These are phyloP conservation scores for Ispidina lecontei DNA, from an alignment of 2,797 vertebrate species.

Conservation along the genomic window DNA sequence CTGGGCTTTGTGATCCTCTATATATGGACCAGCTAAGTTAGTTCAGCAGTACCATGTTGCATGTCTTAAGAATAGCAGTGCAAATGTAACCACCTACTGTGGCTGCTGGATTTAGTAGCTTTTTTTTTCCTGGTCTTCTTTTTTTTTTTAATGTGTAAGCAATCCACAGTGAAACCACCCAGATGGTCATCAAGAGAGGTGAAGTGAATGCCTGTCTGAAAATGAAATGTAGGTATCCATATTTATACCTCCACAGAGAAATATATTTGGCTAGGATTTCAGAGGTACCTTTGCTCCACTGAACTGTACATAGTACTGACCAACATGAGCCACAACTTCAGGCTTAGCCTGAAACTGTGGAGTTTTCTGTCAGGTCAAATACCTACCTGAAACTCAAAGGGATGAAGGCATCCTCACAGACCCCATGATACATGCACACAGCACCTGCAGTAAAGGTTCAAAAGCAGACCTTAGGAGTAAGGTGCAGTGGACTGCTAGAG, in stretches of 20 bases:
- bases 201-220: background rate
- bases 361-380: background rate
- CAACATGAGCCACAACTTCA: background rate
- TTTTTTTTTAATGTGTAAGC: background rate
- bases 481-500: background rate
- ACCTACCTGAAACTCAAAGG: background rate
- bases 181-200: background rate
- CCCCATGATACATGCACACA: background rate
- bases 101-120: background rate
- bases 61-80: slow-evolving; percentile 6
- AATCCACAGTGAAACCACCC: background rate
- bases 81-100: background rate
- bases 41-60: background rate
- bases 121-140: background rate
- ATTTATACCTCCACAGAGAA: fast-evolving
- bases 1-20: background rate
- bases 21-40: slow-evolving; percentile 4
- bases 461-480: background rate
- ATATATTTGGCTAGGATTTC: background rate
- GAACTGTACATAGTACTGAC: background rate
- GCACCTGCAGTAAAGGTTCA: background rate
- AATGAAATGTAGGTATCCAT: background rate
- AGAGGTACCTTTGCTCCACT: background rate
- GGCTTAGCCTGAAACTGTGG: background rate
- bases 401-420: background rate